Conservation (phyloP, 2,797 vertebrate genomes). For the Oryzias sinensis region DNA sequence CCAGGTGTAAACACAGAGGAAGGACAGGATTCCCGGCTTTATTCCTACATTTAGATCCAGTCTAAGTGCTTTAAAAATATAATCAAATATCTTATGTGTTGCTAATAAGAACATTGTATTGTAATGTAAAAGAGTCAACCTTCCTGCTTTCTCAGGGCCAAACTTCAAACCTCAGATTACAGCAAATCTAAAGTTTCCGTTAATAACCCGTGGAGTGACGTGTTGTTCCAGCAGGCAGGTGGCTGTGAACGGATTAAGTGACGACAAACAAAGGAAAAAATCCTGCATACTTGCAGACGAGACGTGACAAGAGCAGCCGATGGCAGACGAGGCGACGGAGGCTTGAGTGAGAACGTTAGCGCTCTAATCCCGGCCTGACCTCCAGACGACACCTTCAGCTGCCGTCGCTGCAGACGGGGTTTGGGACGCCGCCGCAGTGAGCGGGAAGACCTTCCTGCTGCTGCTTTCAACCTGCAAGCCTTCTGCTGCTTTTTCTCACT, state of each 20-base stretch:
- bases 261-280: slow-evolving; percentile 49
- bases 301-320: slow-evolving; percentile 37
- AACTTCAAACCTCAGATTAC: too few species aligned
- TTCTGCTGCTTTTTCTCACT: too few species aligned
- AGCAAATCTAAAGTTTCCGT: too few species aligned
- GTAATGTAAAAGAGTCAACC: not conserved
- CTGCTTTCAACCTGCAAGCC: too few species aligned
- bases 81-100: not conserved
- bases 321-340: slow-evolving; percentile 45
- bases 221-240: slow-evolving; percentile 12
- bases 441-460: too few species aligned
- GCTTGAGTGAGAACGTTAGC: not conserved
- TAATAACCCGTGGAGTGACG: too few species aligned
- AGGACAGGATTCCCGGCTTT: not conserved
- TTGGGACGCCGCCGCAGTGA: too few species aligned
- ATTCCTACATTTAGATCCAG: not conserved
- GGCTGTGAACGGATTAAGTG: slow-evolving; percentile 30
- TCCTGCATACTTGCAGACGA: slow-evolving; percentile 19
- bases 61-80: not conserved
- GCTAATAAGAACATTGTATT: too few species aligned
- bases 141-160: not conserved
- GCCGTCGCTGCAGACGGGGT: not conserved
- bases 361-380: slow-evolving; percentile 18
- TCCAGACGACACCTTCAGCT: not conserved
- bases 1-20: not conserved